Conservation (phyloP, 2,113 vertebrate species). For the human (Homo sapiens) region DNA sequence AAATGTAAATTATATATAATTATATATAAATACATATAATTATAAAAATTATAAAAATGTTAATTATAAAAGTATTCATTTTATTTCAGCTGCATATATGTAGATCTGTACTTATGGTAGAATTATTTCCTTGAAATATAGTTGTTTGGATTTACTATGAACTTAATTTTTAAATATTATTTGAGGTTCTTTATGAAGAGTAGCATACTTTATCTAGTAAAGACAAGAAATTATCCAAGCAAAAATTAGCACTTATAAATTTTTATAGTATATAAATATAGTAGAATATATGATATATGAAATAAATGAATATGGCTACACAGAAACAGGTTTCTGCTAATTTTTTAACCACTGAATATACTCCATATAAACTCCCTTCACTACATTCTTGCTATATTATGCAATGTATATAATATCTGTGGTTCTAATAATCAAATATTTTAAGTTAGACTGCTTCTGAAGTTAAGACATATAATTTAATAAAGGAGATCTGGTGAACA, state of each 20-base stretch:
- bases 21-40: too few relatives aligned
- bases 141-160: constrained; percentile 6
- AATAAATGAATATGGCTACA: neutral
- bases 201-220: neutral
- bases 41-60: too few relatives aligned
- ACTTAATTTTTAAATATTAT: neutral
- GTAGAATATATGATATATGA: constrained; percentile 10
- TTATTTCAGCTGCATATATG: neutral
- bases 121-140: constrained; percentile 34
- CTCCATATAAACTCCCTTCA: neutral
- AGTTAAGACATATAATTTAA: constrained; percentile 22
- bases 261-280: neutral
- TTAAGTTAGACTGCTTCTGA: constrained; percentile 18
- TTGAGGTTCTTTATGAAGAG: neutral
- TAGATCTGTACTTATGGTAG: neutral
- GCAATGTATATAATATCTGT: neutral
- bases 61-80: neutral
- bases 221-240: neutral
- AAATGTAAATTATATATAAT: too few relatives aligned
- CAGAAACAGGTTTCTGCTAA: neutral
- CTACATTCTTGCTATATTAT: constrained; percentile 2
- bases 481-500: neutral
- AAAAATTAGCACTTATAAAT: constrained; percentile 10
- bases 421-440: constrained; percentile 2
- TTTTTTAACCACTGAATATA: neutral